Evolutionary conservation across 2,888 invertebrate genomes (phyloP), one percentile per base, ranked within the genome.

Genomic region (Eustalomyia histrio): DNA sequence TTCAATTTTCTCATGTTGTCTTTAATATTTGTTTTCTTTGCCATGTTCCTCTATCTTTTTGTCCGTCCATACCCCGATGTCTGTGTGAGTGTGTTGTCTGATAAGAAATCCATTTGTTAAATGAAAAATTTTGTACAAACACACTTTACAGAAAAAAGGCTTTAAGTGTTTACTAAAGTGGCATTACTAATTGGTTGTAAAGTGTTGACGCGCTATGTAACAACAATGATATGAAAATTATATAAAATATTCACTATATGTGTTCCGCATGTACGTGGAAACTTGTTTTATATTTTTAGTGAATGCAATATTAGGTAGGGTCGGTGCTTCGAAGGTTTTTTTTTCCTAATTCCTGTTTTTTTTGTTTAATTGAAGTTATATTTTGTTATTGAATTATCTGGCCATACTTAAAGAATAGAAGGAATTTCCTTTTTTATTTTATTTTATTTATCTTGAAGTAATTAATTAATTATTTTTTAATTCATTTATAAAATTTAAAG

Each of bases 21-120:
- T 29, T 29, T 29, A 29, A 29, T 29, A 29, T 29, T 58, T 50
- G 14, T 14, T 47, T 47, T 47, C 6, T 1, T 5, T 29, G 7
- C 6, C 29, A 29, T 29, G 29, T 58, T 60, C 29, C 52, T n/a
- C 16, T 35, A 24, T 55, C 21, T 43, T 47, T 18, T 52, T 29
- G 16, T 39, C 43, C 12, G 2, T 50, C 29, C n/a, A 65, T 12
- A n/a, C n/a, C 17, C 43, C 17, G 65, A 21, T 63, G 55, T 69
- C n/a, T 61, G 63, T 55, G 53, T 61, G 58, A 58, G 74, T 63
- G 55, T 69, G 78, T 71, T 75, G 60, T 43, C 74, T 71, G 81
- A 81, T 81, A 81, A 81, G 81, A 78, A 81, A 78, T 81, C 81
- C 81, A 81, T 81, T 81, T 81, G 81, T 81, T 81, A 81, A 78